Conservation (phyloP, 2,113 vertebrate genomes). For the Caloenas nicobarica region DNA sequence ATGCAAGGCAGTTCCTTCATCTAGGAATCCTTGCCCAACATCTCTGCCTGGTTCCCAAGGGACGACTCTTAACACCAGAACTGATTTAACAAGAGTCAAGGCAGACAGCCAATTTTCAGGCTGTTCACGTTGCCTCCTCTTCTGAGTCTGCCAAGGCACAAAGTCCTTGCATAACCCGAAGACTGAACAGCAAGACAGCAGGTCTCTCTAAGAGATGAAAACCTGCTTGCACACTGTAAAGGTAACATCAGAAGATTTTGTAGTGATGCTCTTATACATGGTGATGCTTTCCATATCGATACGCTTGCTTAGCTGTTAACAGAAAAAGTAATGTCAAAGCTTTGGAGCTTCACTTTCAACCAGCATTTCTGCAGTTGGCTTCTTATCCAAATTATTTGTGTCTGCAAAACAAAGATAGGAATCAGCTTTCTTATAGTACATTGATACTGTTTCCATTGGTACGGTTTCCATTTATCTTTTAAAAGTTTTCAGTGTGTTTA, state of each 20-base stretch:
- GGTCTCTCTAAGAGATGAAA: neutral
- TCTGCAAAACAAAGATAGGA: neutral
- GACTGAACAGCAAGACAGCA: neutral
- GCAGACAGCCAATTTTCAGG: slow-evolving; percentile 55
- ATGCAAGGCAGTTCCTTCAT: neutral
- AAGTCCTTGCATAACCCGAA: slow-evolving; percentile 54
- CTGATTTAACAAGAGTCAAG: neutral
- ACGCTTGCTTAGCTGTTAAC: neutral
- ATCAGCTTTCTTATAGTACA: neutral
- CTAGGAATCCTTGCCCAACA: slow-evolving; percentile 5
- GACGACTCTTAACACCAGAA: slow-evolving; percentile 11
- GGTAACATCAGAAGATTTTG: neutral
- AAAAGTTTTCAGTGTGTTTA: neutral
- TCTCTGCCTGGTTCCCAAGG: slow-evolving; percentile 53
- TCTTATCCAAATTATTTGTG: neutral
- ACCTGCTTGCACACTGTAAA: neutral
- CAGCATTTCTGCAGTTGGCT: neutral
- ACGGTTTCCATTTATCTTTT: neutral
- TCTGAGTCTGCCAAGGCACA: slow-evolving; percentile 39
- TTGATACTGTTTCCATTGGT: neutral
- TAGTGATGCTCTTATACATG: neutral
- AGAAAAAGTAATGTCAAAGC: neutral
- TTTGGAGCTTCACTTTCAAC: neutral
- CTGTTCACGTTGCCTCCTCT: slow-evolving; percentile 28
- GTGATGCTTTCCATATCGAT: neutral